phyloP scores from a whole-genome alignment of 2,888 invertebrate genomes.

The Enchytraeus crypticus region DNA sequence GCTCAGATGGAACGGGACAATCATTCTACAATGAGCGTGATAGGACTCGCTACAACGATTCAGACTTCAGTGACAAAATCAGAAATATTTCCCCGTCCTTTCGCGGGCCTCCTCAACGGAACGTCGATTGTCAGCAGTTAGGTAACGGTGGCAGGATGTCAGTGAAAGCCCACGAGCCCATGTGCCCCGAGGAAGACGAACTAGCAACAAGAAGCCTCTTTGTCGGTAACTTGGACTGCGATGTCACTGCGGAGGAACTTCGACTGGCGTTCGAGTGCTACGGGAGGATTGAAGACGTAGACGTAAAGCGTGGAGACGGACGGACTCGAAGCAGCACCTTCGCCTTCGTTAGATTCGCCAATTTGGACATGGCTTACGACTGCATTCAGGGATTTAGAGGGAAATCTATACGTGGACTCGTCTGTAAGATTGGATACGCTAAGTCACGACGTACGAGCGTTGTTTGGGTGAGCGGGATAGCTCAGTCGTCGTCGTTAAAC shows the following conservation, averaged over 20 bases:
- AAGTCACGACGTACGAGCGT: constrained; percentile 93
- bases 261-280: constrained; percentile 78
- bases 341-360: constrained; percentile 91
- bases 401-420: constrained; percentile 93
- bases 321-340: constrained; percentile 52
- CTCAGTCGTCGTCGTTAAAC: constrained; percentile 90
- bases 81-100: no score
- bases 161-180: constrained; percentile 4
- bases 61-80: no score
- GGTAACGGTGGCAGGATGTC: no score
- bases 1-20: no score
- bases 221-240: constrained; percentile 93
- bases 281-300: constrained; percentile 93
- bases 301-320: constrained; percentile 93
- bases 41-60: no score
- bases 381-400: constrained; percentile 92
- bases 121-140: no score
- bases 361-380: constrained; percentile 72
- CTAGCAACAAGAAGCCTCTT: constrained; percentile 90
- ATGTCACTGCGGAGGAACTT: constrained; percentile 87
- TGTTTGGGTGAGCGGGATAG: constrained; percentile 94
- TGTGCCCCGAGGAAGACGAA: constrained; percentile 65
- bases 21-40: no score
- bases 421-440: constrained; percentile 97
- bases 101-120: no score